These are phyloP conservation scores for Myopa testacea DNA, from an alignment of 2,888 invertebrate genomes.

Conservation along the genomic window DNA sequence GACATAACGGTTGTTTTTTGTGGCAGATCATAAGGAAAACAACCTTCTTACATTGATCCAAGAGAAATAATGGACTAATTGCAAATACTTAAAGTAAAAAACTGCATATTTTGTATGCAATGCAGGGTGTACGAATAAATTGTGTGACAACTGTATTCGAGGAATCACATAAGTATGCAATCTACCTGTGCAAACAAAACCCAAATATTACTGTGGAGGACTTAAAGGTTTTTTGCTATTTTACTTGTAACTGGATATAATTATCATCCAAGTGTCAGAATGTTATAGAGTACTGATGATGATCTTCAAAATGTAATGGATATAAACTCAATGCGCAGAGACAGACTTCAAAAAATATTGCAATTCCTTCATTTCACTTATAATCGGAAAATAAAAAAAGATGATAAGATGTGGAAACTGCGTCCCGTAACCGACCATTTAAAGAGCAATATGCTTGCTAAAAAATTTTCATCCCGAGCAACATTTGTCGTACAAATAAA, in stretches of 20 bases:
- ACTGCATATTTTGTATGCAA: too few species aligned
- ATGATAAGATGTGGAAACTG: not conserved
- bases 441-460: slow-evolving; percentile 1
- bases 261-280: not conserved
- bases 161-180: not conserved
- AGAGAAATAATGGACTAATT: too few species aligned
- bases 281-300: not conserved
- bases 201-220: not conserved
- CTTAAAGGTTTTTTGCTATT: not conserved
- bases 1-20: too few species aligned
- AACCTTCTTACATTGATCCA: too few species aligned
- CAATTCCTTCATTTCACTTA: not conserved
- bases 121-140: too few species aligned
- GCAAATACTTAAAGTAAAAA: too few species aligned
- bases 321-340: not conserved
- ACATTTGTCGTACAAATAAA: too few species aligned
- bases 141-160: too few species aligned
- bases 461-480: not conserved
- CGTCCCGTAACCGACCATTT: not conserved
- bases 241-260: not conserved
- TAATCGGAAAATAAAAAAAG: not conserved
- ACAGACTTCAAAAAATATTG: not conserved
- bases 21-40: too few species aligned
- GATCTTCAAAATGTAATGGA: not conserved
- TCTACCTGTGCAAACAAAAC: not conserved